These are phyloP conservation scores for Pseudococcus viburni DNA, from an alignment of 2,888 invertebrate genomes.

Conservation along the genomic window DNA sequence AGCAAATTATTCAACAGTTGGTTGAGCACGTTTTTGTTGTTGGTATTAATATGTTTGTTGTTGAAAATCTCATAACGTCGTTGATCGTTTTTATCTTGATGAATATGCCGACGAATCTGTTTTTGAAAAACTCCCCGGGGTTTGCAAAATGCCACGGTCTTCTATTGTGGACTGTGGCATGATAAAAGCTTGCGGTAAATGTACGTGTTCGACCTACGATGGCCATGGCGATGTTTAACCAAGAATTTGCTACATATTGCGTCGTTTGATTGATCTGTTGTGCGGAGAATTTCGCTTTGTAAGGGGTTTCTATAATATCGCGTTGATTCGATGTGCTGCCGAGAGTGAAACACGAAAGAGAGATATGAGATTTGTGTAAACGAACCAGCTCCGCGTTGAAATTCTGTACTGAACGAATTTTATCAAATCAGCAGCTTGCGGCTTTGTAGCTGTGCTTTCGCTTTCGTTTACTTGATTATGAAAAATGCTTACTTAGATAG, in stretches of 20 bases:
- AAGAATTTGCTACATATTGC: constrained; percentile 1
- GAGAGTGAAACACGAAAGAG: neutral
- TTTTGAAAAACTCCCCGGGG: neutral
- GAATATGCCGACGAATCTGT: neutral
- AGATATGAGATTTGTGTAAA: neutral
- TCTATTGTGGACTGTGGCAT: neutral
- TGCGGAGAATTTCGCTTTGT: neutral
- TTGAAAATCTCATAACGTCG: constrained; percentile 3
- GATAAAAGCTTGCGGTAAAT: neutral
- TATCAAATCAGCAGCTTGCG: neutral
- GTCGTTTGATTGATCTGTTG: constrained; percentile 20
- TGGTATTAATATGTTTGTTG: neutral
- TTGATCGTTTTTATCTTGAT: neutral
- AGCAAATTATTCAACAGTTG: neutral
- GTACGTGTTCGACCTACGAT: neutral
- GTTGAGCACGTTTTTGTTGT: neutral
- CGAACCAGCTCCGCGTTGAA: neutral
- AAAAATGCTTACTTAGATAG: neutral
- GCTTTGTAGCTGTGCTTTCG: neutral
- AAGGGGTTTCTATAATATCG: neutral
- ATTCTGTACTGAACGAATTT: neutral
- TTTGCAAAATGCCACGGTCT: neutral
- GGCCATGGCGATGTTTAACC: neutral
- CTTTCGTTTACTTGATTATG: neutral
- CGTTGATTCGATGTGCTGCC: neutral